Evolutionary conservation across 2,888 invertebrate genomes (phyloP), one percentile per base, ranked within the genome.

Genomic region (Mactromeris polynyma): DNA sequence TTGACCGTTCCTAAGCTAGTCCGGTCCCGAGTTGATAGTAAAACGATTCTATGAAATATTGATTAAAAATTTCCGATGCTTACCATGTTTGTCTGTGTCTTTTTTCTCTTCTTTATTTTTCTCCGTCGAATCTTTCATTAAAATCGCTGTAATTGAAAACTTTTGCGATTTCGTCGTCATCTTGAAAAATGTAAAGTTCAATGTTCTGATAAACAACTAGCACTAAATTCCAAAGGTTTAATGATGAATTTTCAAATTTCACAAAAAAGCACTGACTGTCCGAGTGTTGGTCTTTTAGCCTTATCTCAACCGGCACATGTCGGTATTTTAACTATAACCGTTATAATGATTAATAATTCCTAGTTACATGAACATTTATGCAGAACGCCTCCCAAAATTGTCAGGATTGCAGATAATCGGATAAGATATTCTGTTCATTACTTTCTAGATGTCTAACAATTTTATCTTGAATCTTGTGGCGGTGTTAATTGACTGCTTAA

Each of bases 91-190:
- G 17, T 33, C 0, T 7, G 36, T 38, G 17, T 36, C n/a, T n/a
- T 40, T 73, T 26, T 69, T 3, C 19, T 31, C 54, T 17, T n/a
- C 33, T 36, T 69, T 83, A 33, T 85, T 9, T 31, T 83, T 77
- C 31, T 51, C 40, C 38, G 54, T 85, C 6, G 91, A 85, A 19
- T 85, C 80, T 31, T 86, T 77, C 36, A 73, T 87, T 42, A 92
- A 85, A 85, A 92, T 92, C 81, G 89, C 91, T 26, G 69, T 54
- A 0, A 92, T 92, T 6, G 91, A 90, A 86, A 92, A 92, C 82
- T 87, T 91, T 46, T 91, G 88, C 31, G 91, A 84, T 82, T 92
- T 92, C 87, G 89, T 89, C 6, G 38, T 78, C 42, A 42, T 40
- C n/a, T 81, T 46, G 38, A n/a, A 31, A 17, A 21, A 26, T 73